phyloP scores from a whole-genome alignment of 2,888 invertebrate species.

The Diarsia mendica region DNA sequence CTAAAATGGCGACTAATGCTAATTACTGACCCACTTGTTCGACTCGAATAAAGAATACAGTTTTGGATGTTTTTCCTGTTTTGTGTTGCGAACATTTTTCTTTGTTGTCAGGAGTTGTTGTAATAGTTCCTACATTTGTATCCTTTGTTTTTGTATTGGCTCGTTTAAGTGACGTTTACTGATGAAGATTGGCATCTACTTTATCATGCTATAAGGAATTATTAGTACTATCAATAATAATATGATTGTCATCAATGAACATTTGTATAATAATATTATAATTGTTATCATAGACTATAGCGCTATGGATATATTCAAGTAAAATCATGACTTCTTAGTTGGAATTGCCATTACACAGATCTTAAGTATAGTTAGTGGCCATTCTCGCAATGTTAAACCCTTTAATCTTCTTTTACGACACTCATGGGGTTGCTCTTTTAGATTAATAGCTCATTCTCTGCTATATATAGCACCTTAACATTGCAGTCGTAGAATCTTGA shows the following conservation, averaged over 20 bases:
- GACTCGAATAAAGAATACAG: slow-evolving; percentile 49
- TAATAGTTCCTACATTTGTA: slow-evolving; percentile 22
- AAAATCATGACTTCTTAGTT: neutral
- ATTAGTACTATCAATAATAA: neutral
- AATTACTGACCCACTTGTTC: slow-evolving; percentile 66
- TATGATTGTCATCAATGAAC: neutral
- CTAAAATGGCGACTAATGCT: slow-evolving; percentile 66
- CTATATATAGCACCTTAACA: neutral
- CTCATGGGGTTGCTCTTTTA: slow-evolving; percentile 16
- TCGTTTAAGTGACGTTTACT: slow-evolving; percentile 21
- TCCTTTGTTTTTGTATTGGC: slow-evolving; percentile 24
- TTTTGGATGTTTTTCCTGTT: slow-evolving; percentile 45
- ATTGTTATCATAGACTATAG: neutral
- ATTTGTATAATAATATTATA: no score
- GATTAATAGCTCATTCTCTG: slow-evolving; percentile 17
- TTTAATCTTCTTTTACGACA: slow-evolving; percentile 50
- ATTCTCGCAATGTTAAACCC: slow-evolving; percentile 36
- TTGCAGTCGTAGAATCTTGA: neutral
- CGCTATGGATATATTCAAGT: neutral
- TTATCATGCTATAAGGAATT: neutral
- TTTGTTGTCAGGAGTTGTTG: slow-evolving; percentile 33
- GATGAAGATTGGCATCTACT: neutral
- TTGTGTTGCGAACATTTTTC: slow-evolving; percentile 21
- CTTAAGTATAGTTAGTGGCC: slow-evolving; percentile 7
- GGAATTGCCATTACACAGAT: slow-evolving; percentile 18